Base-by-base conservation (phyloP, 2,113 vertebrate species). In the Calidris pygmaea region DNA sequence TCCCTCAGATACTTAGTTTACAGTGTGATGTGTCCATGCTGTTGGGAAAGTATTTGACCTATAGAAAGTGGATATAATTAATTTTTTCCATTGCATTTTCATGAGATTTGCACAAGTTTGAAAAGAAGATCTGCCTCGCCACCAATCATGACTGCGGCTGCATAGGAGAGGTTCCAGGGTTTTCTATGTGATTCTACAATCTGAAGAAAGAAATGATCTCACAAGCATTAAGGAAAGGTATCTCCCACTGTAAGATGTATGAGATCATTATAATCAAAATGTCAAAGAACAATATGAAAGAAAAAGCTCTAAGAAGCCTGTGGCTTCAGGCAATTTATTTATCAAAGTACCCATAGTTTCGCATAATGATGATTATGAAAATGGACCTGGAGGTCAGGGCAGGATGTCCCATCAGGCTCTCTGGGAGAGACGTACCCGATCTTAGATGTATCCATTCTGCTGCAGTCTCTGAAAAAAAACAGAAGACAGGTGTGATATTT, bases 351-450 rank as follows among this genome's bases (percentile, higher is more conserved):
- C 9, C 9, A 8, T 7, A 27, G 23, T 34, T 66, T 71, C 4
- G 0, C 1, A 23, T 37, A 37, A 14, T 32, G 13, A 4, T 77
- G n/a, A 9, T 65, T 32, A 14, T 50, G 73, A 41, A 45, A 77
- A 52, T 47, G 32, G 62, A 24, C 17, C 12, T 0, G 0, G 12
- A 8, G 4, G n/a, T 17, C 59, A 10, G 9, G 34, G 7, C 4
- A 3, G 13, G 19, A 10, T 7, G 4, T 63, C 66, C 59, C 3
- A 0, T 26, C 45, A 62, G 20, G 14, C 10, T 72, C 5, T 2
- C 34, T 43, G 55, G 60, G 12, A 19, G 2, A 50, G 20, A 48
- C 9, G 20, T 48, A 48, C 21, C 20, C 20, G 10, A 22, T 48
- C 20, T 48, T 48, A 48, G 48, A 50, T 24, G 12, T 50, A 50